These are phyloP conservation scores for Petrocephalus schoutedeni DNA, from an alignment of 2,797 vertebrate species.

Conservation along the genomic window DNA sequence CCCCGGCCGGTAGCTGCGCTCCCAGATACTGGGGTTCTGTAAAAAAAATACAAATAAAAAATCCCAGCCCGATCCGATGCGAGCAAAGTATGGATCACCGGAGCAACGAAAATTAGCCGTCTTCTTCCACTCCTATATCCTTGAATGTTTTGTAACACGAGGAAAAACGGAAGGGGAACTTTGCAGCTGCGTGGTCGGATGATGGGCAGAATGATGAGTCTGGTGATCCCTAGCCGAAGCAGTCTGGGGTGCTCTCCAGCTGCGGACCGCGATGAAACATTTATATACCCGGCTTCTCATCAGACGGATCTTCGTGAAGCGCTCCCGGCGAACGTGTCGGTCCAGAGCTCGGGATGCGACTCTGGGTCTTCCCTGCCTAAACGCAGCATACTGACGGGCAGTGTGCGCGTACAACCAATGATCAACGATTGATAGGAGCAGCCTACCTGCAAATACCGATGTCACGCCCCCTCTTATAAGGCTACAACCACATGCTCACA, in stretches of 20 bases:
- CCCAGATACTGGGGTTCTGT: conserved; percentile 24
- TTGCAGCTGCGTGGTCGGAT: neutral
- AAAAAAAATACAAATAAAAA: neutral
- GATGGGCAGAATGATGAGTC: neutral
- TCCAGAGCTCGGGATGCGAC: neutral
- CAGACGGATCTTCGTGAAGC: neutral
- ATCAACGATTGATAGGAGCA: conserved; percentile 22
- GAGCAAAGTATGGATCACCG: conserved; percentile 42
- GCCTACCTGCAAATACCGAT: neutral
- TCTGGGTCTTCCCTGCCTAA: neutral
- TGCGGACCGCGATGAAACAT: conserved; percentile 1
- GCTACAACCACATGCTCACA: neutral
- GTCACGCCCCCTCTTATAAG: neutral
- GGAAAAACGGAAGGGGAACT: neutral
- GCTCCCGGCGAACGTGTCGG: neutral
- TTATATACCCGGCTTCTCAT: conserved; percentile 7
- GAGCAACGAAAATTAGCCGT: conserved; percentile 34
- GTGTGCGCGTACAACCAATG: conserved; percentile 11
- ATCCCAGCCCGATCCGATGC: conserved; percentile 17
- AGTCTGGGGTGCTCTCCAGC: neutral
- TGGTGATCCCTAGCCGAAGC: neutral
- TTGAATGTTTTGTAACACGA: neutral
- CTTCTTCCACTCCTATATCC: conserved; percentile 25
- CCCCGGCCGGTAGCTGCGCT: conserved; percentile 44
- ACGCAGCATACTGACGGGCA: conserved; percentile 15